phyloP scores from a whole-genome alignment of 35 echinoderm and acorn worm genomes.

The Strongylocentrotus purpuratus region DNA sequence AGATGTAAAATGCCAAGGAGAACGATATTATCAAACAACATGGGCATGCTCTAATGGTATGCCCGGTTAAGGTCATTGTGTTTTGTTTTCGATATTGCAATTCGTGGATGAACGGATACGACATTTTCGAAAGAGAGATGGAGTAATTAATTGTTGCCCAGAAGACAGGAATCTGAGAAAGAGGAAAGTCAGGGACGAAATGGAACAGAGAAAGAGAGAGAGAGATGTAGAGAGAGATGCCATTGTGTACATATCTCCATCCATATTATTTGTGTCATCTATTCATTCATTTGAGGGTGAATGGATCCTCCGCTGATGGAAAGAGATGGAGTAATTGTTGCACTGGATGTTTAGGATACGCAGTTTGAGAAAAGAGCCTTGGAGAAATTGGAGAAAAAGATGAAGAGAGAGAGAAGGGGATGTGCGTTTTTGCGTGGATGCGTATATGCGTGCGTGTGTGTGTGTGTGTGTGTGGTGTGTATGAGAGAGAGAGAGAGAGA shows the following conservation, averaged over 20 bases:
- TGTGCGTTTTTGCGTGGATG: background rate
- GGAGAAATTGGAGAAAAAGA: background rate
- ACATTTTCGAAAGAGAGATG: too few relatives aligned
- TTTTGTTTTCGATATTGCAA: background rate
- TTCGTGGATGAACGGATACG: background rate
- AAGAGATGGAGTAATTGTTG: background rate
- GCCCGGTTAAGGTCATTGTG: background rate
- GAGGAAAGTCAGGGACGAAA: too few relatives aligned
- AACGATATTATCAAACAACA: background rate
- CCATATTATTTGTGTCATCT: background rate
- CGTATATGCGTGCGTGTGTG: too few relatives aligned
- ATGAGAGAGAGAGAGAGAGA: background rate
- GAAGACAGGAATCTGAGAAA: too few relatives aligned
- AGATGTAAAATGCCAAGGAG: background rate
- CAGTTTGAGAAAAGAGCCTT: background rate
- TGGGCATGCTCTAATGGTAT: background rate
- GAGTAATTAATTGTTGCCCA: too few relatives aligned
- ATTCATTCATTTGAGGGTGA: background rate
- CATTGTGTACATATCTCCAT: background rate
- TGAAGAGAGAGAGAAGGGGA: background rate
- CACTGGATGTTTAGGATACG: background rate
- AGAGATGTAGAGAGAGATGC: background rate
- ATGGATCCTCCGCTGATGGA: background rate
- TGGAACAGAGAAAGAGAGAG: background rate
- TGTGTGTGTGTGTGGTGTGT: too few relatives aligned